These are phyloP conservation scores for Lasioglossum figueresi DNA, from an alignment of 2,888 invertebrate species.

Conservation along the genomic window DNA sequence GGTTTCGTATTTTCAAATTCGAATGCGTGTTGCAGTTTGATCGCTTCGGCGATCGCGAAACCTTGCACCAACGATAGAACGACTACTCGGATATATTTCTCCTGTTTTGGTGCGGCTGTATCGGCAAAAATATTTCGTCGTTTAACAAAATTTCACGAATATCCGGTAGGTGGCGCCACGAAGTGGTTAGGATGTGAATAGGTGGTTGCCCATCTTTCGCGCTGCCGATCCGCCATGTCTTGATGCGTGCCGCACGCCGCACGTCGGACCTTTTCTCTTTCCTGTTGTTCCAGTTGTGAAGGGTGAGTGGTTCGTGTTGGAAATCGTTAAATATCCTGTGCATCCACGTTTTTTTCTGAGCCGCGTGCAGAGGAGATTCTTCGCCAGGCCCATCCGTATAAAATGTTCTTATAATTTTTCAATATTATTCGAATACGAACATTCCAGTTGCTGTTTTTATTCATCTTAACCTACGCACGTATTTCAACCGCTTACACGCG, in stretches of 20 bases:
- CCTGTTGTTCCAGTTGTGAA: constrained; percentile 61
- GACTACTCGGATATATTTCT: neutral
- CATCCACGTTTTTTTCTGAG: constrained; percentile 55
- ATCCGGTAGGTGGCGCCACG: constrained; percentile 12
- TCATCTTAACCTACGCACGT: constrained; percentile 49
- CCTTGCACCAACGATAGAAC: neutral
- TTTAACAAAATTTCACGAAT: neutral
- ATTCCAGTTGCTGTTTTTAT: constrained; percentile 23
- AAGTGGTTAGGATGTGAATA: too few species aligned
- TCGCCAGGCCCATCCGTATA: neutral
- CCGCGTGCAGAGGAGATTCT: constrained; percentile 7
- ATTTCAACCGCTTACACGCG: neutral
- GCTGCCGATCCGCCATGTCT: neutral
- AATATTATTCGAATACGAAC: constrained; percentile 13
- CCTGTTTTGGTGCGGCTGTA: neutral
- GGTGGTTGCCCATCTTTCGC: constrained; percentile 10
- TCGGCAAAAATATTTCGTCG: neutral
- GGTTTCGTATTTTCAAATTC: neutral
- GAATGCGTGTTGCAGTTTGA: neutral
- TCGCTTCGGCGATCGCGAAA: neutral
- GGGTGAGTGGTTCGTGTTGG: constrained; percentile 63
- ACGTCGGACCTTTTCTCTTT: constrained; percentile 36
- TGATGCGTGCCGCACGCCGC: neutral
- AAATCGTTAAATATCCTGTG: constrained; percentile 64
- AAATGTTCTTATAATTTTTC: constrained; percentile 53